Conservation (phyloP, 2,888 invertebrate genomes). For the Lithosia quadra region DNA sequence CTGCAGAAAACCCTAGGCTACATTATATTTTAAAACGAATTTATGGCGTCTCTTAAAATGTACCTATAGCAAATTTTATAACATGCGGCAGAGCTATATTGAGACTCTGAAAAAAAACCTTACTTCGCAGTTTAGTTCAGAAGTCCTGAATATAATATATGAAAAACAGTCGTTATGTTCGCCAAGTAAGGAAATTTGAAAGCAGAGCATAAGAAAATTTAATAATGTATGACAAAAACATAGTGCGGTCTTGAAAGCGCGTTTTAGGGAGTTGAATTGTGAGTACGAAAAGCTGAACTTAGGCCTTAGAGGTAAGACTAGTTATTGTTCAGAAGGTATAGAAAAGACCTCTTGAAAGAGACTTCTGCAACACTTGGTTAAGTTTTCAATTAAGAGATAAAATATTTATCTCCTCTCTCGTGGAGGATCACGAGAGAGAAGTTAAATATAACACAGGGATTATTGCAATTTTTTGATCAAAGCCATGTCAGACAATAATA, state of each 20-base stretch:
- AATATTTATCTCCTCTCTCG: too few relatives aligned
- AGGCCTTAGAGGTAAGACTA: too few relatives aligned
- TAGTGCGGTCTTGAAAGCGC: not conserved
- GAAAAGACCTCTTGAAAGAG: too few relatives aligned
- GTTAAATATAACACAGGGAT: too few relatives aligned
- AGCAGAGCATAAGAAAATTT: not conserved
- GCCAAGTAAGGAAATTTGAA: not conserved
- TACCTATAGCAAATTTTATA: not conserved
- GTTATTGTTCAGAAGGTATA: too few relatives aligned
- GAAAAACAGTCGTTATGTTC: not conserved
- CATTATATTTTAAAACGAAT: not conserved
- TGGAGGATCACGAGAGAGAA: too few relatives aligned
- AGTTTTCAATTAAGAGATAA: too few relatives aligned
- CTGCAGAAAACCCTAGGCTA: not conserved
- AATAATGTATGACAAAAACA: not conserved
- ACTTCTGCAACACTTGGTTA: too few relatives aligned
- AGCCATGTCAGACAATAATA: too few relatives aligned
- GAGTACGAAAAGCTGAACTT: too few relatives aligned
- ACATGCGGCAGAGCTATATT: not conserved
- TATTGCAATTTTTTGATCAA: too few relatives aligned
- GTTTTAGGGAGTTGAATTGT: not conserved
- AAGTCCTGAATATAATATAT: not conserved
- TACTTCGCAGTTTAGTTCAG: not conserved
- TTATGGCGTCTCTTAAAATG: not conserved
- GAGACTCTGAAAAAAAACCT: too few relatives aligned